A percentile compares a stretch with the other conserved stretches of the same genome.
These are phyloP conservation scores for Vipera latastei DNA, from an alignment of 2,797 vertebrate species.

Conservation along the genomic window DNA sequence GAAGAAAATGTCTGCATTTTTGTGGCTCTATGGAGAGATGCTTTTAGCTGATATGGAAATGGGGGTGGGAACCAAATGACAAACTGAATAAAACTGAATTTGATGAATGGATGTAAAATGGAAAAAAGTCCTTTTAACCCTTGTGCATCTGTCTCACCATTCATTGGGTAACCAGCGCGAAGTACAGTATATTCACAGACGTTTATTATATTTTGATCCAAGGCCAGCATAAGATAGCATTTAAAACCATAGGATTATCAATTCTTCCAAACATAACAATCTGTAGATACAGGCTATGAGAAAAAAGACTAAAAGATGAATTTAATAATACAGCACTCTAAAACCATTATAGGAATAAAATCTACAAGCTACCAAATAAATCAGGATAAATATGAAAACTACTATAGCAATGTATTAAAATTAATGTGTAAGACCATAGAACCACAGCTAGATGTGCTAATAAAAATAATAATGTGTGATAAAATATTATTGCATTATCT, in stretches of 20 bases:
- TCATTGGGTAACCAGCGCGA: neutral
- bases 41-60: neutral
- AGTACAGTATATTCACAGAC: neutral
- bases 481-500: neutral
- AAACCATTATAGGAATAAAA: neutral
- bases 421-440: neutral
- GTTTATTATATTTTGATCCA: neutral
- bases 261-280: neutral
- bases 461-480: neutral
- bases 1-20: neutral
- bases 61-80: neutral
- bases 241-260: neutral
- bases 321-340: neutral
- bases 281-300: neutral
- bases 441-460: neutral
- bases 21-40: neutral
- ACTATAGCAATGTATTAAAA: neutral
- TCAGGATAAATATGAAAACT: neutral
- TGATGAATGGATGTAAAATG: neutral
- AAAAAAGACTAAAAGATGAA: neutral
- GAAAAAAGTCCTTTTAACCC: neutral
- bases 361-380: neutral
- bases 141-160: neutral
- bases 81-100: neutral
- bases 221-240: neutral